phyloP scores from a whole-genome alignment of 1,140 invertebrate species.

The Trachelipus rathkii region DNA sequence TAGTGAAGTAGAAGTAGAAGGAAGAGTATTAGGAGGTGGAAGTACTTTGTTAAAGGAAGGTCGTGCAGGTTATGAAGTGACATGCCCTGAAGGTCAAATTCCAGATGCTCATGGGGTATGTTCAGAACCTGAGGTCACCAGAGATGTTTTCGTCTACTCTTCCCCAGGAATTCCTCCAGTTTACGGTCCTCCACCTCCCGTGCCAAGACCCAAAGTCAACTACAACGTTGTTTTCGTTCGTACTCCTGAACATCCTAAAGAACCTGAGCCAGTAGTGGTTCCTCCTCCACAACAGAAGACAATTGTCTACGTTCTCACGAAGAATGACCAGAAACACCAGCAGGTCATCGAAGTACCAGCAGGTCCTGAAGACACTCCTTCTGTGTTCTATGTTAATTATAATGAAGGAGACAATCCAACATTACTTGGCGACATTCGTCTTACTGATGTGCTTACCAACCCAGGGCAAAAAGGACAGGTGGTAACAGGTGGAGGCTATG shows the following conservation, averaged over 20 bases:
- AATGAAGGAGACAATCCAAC: constrained; percentile 40
- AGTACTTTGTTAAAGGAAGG: neutral
- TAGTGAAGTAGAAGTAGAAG: neutral
- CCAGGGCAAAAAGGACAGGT: constrained; percentile 30
- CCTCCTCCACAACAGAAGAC: constrained; percentile 38
- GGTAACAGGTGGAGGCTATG: constrained; percentile 24
- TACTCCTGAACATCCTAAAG: constrained; percentile 25
- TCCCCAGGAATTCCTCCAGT: constrained; percentile 26
- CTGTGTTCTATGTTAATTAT: constrained; percentile 44
- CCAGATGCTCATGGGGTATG: constrained; percentile 34
- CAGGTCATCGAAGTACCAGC: constrained; percentile 34
- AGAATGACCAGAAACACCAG: constrained; percentile 27
- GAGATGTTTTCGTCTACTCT: constrained; percentile 36
- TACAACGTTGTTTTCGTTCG: constrained; percentile 43
- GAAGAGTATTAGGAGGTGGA: no score
- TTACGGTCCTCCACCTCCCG: constrained; percentile 27
- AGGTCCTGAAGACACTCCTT: constrained; percentile 27
- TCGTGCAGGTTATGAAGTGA: constrained; percentile 14
- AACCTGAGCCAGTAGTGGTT: constrained; percentile 31
- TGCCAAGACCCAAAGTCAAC: constrained; percentile 34
- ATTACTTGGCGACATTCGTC: constrained; percentile 35
- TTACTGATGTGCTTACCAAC: constrained; percentile 32
- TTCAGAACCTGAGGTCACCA: constrained; percentile 29
- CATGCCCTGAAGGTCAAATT: constrained; percentile 33
- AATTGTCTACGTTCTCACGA: constrained; percentile 41